Base-by-base conservation (phyloP, 2,888 invertebrate genomes). In the Eupithecia inturbata region DNA sequence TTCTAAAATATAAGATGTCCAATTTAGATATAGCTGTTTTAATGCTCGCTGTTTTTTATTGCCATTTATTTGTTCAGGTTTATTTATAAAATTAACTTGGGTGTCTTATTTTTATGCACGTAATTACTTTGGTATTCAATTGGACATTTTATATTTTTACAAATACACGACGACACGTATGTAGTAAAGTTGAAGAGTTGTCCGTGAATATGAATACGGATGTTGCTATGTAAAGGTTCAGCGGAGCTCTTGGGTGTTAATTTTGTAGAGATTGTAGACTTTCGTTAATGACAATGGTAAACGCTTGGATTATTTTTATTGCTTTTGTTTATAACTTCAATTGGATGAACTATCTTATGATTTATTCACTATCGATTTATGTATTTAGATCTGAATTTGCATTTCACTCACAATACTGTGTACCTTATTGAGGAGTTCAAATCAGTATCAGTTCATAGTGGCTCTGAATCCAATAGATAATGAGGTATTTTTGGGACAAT, bases 171-270 rank as follows among this genome's bases (percentile, higher is more conserved):
- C 10, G n/a, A n/a, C n/a, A n/a, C n/a, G 70, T 64, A 41, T 7
- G 12, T 70, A 39, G 39, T 75, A 63, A 63, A 70, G 67, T 72
- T 67, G 26, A 70, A 69, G 75, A 72, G 67, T 72, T 75, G 69
- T 53, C 63, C 10, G 72, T 72, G 53, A 22, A 72, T 70, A 33
- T 75, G 62, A 67, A 75, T 70, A 70, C 41, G 67, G 67, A 67
- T 75, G 67, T 75, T 70, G 69, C 53, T 63, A 67, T 57, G 16
- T 67, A 62, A 69, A 22, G 67, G 69, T 75, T 75, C 72, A 72
- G 72, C 69, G 67, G 53, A 41, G 74, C 72, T 72, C 75, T 75
- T 72, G 75, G 75, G 70, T 75, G 72, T 75, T 72, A 57, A 36
- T 70, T 64, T 67, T 67, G 67, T 72, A 75, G 75, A 70, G 26